Evolutionary conservation across 2,113 vertebrate genomes (phyloP).

Genomic region (Muntiacus reevesi): DNA sequence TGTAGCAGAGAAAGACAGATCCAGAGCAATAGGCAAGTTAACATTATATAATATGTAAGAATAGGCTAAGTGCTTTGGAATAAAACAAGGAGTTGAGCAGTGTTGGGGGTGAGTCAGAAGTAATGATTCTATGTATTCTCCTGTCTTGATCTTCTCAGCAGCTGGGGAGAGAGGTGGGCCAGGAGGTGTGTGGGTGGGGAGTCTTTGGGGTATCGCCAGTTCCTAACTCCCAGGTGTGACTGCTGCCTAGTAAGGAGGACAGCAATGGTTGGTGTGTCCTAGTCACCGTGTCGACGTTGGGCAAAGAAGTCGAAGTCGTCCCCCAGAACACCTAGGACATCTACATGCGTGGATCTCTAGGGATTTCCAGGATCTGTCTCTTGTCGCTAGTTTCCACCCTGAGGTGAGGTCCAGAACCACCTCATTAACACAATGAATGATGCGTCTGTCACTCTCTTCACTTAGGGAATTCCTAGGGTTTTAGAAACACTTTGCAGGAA

Average conservation of each 20-base stretch:
- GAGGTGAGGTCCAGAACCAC: not conserved
- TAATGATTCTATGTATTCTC: not conserved
- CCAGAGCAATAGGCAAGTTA: not conserved
- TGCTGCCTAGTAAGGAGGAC: too few relatives aligned
- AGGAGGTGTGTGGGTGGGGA: not conserved
- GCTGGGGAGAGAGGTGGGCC: rapidly evolving
- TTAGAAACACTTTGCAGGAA: not conserved
- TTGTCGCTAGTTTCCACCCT: not conserved
- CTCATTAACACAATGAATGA: not conserved
- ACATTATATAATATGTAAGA: not conserved
- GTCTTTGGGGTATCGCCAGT: rapidly evolving
- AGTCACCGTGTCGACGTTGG: not conserved
- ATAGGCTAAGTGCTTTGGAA: not conserved
- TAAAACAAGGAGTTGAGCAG: not conserved
- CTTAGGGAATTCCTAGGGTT: not conserved
- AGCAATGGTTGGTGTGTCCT: not conserved
- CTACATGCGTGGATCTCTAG: not conserved
- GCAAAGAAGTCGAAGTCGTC: not conserved
- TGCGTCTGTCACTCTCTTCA: not conserved
- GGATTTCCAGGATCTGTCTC: not conserved
- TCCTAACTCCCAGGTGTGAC: not conserved
- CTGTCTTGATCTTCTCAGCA: not conserved
- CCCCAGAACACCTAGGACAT: too few relatives aligned
- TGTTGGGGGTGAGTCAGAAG: not conserved
- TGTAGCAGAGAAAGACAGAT: not conserved